Evolutionary conservation across 2,888 invertebrate species (phyloP), one percentile per base, ranked within the genome.

Genomic region (Clusia tigrina): DNA sequence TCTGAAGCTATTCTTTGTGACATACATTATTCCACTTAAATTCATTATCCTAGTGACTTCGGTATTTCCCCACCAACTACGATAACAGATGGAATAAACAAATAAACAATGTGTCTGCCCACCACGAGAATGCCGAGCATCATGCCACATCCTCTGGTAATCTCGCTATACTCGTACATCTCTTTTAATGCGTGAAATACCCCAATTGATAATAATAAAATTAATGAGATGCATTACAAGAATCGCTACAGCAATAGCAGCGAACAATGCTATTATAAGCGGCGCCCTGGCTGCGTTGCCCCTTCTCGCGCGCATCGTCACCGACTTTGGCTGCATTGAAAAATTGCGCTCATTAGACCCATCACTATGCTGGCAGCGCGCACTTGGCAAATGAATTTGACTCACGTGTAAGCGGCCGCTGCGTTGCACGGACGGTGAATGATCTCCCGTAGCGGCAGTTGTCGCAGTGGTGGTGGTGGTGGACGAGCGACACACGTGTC

Each of bases 161-260:
- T 12, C 6, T 32, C 32, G 6, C 12, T 32, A 32, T 12, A 32
- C 6, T 6, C 32, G 32, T 32, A 6, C 6, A 12, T 32, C 6
- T 15, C 42, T 32, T 32, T 12, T 12, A 32, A 12, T 32, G 32
- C 5, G 32, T 32, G 12, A 5, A 42, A n/a, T 17, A 42, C 9
- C n/a, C 42, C 42, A 42, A 42, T 42, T 42, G 42, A 48, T 48
- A 48, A 48, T 48, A 48, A 48, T 48, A 15, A 48, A 48, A 48
- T 48, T 48, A 48, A 48, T 48, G 48, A 48, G 48, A 9, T 48
- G 48, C 48, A 48, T 48, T 48, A 48, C 22, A 22, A 15, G 20
- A 48, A 48, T 48, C 22, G 48, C 48, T 18, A 22, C 48, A 48
- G 32, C 32, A 32, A 12, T 12, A 32, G 32, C 5, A 32, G 32